A percentile compares a stretch with the other conserved stretches of the same genome.
phyloP scores from a whole-genome alignment of 2,888 invertebrate species.

The Metopia argyrocephala region DNA sequence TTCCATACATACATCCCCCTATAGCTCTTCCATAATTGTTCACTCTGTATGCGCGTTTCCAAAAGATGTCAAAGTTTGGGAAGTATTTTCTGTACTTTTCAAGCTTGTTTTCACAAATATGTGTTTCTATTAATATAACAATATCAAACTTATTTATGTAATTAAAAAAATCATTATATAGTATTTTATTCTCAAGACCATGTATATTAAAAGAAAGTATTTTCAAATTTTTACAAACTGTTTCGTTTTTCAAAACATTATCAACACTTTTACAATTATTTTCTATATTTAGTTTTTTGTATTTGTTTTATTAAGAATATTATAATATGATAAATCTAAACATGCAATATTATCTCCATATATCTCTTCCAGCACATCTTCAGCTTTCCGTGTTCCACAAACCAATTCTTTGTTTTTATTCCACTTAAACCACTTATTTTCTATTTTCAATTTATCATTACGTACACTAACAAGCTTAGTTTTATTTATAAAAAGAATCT shows the following conservation, averaged over 20 bases:
- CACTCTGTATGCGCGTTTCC: not conserved
- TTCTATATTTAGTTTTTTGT: conserved; percentile 11
- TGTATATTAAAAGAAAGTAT: conserved; percentile 18
- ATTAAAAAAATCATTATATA: conserved; percentile 11
- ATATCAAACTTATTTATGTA: conserved; percentile 6
- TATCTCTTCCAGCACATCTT: not conserved
- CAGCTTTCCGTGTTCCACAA: conserved; percentile 4
- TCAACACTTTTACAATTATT: conserved; percentile 6
- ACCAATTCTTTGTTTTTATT: conserved; percentile 17
- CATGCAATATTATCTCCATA: not conserved
- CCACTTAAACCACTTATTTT: conserved; percentile 18
- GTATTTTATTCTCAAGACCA: conserved; percentile 10
- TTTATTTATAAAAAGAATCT: conserved; percentile 5
- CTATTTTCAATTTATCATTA: conserved; percentile 18
- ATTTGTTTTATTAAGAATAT: not conserved
- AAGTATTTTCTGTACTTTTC: not conserved
- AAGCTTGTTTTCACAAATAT: not conserved
- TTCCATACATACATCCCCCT: conserved; percentile 3
- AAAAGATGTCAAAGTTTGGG: not conserved
- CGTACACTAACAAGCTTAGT: conserved; percentile 7
- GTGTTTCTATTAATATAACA: not conserved
- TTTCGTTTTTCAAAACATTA: not conserved
- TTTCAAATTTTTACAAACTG: conserved; percentile 9
- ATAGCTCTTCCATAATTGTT: conserved; percentile 6
- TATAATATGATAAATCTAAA: conserved; percentile 21